Base-by-base conservation (phyloP, 2,113 vertebrate species). In the Rallus limicola region DNA sequence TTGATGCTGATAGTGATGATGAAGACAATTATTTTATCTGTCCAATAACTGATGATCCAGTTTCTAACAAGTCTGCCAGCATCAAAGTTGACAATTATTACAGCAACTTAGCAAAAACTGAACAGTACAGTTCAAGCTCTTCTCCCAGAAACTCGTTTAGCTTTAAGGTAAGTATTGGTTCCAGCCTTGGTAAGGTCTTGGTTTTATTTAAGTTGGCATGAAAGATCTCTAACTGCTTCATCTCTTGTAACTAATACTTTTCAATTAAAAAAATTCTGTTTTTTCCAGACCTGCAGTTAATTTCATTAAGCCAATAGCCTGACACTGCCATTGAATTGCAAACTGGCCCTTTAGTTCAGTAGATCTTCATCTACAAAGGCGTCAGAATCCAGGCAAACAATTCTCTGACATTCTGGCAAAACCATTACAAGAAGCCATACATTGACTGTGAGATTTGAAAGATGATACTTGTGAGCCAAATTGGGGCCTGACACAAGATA, bases 1-100 rank as follows among this genome's bases (percentile, higher is more conserved):
- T 93, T 8, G 98, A 98, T 6, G 70, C 88, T 38, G 98, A 98
- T 28, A 98, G 98, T 25, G 99, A 99, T 1, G 98, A 99, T 1
- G 99, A 99, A 5, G 99, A 99, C 6, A 98, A 97, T 70, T 98
- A 98, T 77, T 98, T 98, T 90, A 99, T 99, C 94, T 98, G 97
- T 62, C 98, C 99, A 44, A 99, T 99, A 95, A 98, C 99, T 2
- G 98, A 99, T 42, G 99, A 99, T 91, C 98, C 98, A 0, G 29
- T 96, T 67, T 95, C 94, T 58, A 97, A 92, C 86, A 98, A 97
- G 52, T 86, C 94, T 58, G 42, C 71, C 5, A 67, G 12, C 86
- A 95, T 81, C 76, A 98, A 98, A 65, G 97, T 98, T 82, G 98
- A 98, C 53, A 88, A 98, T 86, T 98, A 98, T 77, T 96, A 98